Evolutionary conservation across 2,888 invertebrate genomes (phyloP).

Genomic region (Anoplius nigerrimus): DNA sequence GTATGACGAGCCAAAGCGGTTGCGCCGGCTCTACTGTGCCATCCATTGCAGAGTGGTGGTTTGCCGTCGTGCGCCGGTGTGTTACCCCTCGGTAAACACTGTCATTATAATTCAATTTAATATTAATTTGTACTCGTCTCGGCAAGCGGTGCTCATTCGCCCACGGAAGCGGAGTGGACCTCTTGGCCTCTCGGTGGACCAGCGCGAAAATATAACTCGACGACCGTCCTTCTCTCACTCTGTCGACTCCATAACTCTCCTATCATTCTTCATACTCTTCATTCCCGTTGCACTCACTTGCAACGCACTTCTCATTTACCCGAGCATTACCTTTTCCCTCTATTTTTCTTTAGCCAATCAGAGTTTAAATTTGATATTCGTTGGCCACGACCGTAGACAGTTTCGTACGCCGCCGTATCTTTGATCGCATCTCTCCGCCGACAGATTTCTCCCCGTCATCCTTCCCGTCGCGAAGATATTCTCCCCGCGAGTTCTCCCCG

Average conservation of each 20-base stretch:
- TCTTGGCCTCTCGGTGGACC: too few species aligned
- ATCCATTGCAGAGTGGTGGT: slow-evolving; percentile 29
- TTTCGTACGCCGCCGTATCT: too few species aligned
- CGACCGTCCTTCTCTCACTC: slow-evolving; percentile 3
- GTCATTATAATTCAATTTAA: slow-evolving; percentile 67
- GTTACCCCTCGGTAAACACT: slow-evolving; percentile 59
- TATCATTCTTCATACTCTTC: too few species aligned
- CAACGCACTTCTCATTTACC: too few species aligned
- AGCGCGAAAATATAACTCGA: too few species aligned
- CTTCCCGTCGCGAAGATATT: slow-evolving; percentile 23
- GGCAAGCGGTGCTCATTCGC: slow-evolving; percentile 54
- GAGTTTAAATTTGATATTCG: too few species aligned
- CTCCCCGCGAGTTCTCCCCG: slow-evolving; percentile 14
- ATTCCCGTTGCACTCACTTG: too few species aligned
- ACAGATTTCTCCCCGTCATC: not conserved
- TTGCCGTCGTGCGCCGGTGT: slow-evolving; percentile 20
- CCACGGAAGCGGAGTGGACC: slow-evolving; percentile 9
- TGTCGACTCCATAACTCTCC: not conserved
- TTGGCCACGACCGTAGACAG: too few species aligned
- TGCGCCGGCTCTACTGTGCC: slow-evolving; percentile 30
- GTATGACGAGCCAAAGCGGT: slow-evolving; percentile 41
- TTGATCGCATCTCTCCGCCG: too few species aligned
- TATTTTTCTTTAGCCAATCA: too few species aligned
- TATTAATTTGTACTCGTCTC: slow-evolving; percentile 63
- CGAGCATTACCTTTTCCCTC: too few species aligned